Base-by-base conservation (phyloP, 2,113 vertebrate species). In the Benitochromis conjunctus region DNA sequence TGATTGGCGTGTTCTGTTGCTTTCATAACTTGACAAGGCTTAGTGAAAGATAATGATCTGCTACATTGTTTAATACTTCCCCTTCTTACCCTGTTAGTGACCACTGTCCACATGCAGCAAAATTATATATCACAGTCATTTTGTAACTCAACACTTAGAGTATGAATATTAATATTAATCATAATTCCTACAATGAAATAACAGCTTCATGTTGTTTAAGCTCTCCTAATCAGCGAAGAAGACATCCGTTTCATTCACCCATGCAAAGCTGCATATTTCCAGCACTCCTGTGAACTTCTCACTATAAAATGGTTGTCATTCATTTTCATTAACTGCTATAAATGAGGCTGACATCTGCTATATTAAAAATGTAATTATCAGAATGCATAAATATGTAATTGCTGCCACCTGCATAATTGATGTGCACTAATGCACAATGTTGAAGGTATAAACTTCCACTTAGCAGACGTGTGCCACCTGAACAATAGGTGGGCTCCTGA, bases 371-470 rank as follows among this genome's bases (percentile, higher is more conserved):
- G 91, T 94, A 94, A 95, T 96, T 95, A 95, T 96, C 93, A 94
- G 94, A 96, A 95, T 94, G 92, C 94, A 95, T 96, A 95, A 95
- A 96, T 96, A 93, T 93, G 92, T 94, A 94, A 96, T 94, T 94
- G 92, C 91, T 77, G 82, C 91, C 88, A 91, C 88, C 86, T 96
- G 95, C 95, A 95, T 96, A 96, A 96, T 95, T 94, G 89, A 95
- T 95, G 90, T 79, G 83, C 84, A 46, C 91, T 95, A 94, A 95
- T 93, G 91, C 92, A 88, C 88, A 91, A 48, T 87, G 92, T 92
- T 86, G 88, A 94, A 94, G 90, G 86, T 94, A 92, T 92, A 92
- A 94, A 92, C 89, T 91, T 86, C 88, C 94, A 94, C 93, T 95
- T 94, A 92, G 92, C 87, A 84, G 77, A 82, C 77, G 14, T 81